Conservation (phyloP, 2,888 invertebrate genomes). For the Phyllotreta cruciferae region DNA sequence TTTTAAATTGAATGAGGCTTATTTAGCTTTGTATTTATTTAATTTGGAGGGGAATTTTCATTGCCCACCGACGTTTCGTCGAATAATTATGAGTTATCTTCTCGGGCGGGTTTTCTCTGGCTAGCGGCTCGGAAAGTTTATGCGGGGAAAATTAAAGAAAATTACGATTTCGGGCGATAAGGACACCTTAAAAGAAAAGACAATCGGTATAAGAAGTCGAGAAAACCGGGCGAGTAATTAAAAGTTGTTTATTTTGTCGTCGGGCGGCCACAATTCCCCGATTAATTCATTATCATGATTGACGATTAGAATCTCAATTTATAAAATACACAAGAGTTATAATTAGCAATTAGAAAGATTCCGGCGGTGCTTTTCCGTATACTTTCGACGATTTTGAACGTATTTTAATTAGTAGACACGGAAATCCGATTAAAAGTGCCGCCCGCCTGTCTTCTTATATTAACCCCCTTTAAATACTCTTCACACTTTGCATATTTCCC, state of each 20-base stretch:
- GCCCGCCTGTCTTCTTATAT: slow-evolving; percentile 51
- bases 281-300: slow-evolving; percentile 62
- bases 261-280: slow-evolving; percentile 52
- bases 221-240: slow-evolving; percentile 55
- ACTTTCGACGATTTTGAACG: slow-evolving; percentile 55
- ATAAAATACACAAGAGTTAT: slow-evolving; percentile 62
- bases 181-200: slow-evolving; percentile 42
- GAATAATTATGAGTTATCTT: slow-evolving; percentile 36
- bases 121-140: slow-evolving; percentile 33
- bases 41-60: slow-evolving; percentile 23
- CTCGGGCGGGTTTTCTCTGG: not conserved
- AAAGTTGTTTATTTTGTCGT: slow-evolving; percentile 56
- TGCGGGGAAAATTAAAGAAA: slow-evolving; percentile 39
- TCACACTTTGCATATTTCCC: slow-evolving; percentile 57
- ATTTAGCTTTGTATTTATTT: slow-evolving; percentile 21
- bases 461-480: slow-evolving; percentile 58
- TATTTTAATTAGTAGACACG: slow-evolving; percentile 61
- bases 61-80: slow-evolving; percentile 27
- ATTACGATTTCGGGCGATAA: slow-evolving; percentile 39
- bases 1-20: slow-evolving; percentile 24
- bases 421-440: slow-evolving; percentile 60
- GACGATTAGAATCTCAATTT: slow-evolving; percentile 62
- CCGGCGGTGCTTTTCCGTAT: slow-evolving; percentile 51
- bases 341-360: slow-evolving; percentile 62
- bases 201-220: slow-evolving; percentile 47